Percentiles rank a stretch among this genome's conserved stretches.
Conservation (phyloP, 2,113 vertebrate species). For the Triplophysa siluroides region DNA sequence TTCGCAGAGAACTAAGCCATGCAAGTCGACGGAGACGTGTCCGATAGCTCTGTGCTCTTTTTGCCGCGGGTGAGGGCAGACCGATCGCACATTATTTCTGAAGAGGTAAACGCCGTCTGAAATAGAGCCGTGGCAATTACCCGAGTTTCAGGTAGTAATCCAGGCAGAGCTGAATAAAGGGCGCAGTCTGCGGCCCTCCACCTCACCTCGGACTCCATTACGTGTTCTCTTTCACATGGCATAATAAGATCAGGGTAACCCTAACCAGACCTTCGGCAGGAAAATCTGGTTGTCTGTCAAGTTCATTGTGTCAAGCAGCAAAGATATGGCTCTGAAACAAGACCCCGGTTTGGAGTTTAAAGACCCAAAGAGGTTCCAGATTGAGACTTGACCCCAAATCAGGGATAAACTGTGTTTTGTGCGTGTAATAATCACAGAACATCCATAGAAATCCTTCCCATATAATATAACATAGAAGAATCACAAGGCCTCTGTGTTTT, state of each 20-base stretch:
- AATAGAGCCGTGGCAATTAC: constrained; percentile 78
- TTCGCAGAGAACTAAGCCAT: background rate
- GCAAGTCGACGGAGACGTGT: constrained; percentile 7
- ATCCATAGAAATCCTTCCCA: constrained; percentile 7
- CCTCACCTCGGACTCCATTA: constrained; percentile 85
- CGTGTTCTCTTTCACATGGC: constrained; percentile 87
- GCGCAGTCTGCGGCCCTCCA: constrained; percentile 65
- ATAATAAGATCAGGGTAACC: constrained; percentile 92
- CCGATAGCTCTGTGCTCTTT: constrained; percentile 34
- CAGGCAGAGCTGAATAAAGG: constrained; percentile 78
- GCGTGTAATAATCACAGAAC: constrained; percentile 12
- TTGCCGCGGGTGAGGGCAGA: constrained; percentile 56
- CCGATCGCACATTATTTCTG: constrained; percentile 86
- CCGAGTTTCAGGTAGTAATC: constrained; percentile 87
- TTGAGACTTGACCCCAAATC: constrained; percentile 60
- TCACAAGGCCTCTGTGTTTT: background rate
- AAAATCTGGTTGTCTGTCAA: constrained; percentile 87
- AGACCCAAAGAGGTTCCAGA: constrained; percentile 70
- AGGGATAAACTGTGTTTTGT: constrained; percentile 56
- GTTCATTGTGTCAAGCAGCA: constrained; percentile 82
- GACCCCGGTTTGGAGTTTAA: constrained; percentile 65
- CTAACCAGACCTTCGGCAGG: constrained; percentile 83
- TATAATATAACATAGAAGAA: background rate
- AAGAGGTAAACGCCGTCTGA: constrained; percentile 81
- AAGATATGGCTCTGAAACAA: constrained; percentile 79